phyloP scores from a whole-genome alignment of 2,888 invertebrate species.

The Drosophila antonietae region DNA sequence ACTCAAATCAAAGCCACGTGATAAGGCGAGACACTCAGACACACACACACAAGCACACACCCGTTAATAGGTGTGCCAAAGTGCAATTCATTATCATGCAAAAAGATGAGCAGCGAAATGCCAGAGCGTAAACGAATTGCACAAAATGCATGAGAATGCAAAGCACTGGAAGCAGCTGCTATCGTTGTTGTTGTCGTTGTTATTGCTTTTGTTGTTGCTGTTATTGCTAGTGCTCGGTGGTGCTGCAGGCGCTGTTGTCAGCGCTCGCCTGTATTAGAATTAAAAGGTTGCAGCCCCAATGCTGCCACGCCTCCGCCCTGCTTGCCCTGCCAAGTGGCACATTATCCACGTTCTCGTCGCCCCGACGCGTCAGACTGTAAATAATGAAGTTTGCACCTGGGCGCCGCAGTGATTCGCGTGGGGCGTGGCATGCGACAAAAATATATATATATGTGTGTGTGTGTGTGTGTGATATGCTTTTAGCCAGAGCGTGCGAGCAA shows the following conservation, averaged over 20 bases:
- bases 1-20: slow-evolving; percentile 39
- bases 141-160: slow-evolving; percentile 64
- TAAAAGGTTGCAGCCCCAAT: slow-evolving; percentile 47
- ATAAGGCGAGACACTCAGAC: slow-evolving; percentile 30
- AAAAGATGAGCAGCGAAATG: slow-evolving; percentile 48
- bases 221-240: slow-evolving; percentile 11
- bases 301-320: neutral
- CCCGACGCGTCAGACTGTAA: slow-evolving; percentile 81
- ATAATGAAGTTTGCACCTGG: slow-evolving; percentile 79
- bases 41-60: neutral
- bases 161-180: slow-evolving; percentile 1
- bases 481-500: slow-evolving; percentile 33
- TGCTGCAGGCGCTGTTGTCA: slow-evolving; percentile 13
- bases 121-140: slow-evolving; percentile 71
- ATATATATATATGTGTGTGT: neutral
- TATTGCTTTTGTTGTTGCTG: neutral
- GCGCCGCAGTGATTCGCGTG: slow-evolving; percentile 45
- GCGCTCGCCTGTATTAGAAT: slow-evolving; percentile 30
- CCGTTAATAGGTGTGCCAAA: slow-evolving; percentile 26
- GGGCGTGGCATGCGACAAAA: slow-evolving; percentile 12
- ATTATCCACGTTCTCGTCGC: slow-evolving; percentile 53
- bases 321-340: slow-evolving; percentile 30
- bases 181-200: neutral
- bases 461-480: slow-evolving; percentile 47
- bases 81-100: slow-evolving; percentile 58